Percentiles rank a stretch among this genome's conserved stretches.
phyloP scores from a whole-genome alignment of 2,888 invertebrate genomes.

The Parnassius smintheus region DNA sequence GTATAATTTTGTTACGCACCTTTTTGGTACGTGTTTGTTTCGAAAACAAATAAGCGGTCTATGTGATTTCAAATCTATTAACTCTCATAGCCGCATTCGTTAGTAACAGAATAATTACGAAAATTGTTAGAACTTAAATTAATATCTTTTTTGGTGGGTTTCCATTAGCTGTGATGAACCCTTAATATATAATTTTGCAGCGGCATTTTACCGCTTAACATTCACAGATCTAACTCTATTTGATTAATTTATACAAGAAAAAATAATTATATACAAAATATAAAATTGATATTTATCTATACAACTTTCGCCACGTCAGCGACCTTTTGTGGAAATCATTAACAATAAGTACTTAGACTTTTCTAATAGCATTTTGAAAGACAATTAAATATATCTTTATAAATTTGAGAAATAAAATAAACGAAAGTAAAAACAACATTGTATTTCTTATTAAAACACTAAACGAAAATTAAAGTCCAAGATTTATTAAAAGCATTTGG shows the following conservation, averaged over 20 bases:
- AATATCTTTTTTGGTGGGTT: constrained; percentile 57
- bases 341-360: constrained; percentile 70
- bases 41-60: constrained; percentile 35
- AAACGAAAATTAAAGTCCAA: constrained; percentile 17
- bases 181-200: constrained; percentile 33
- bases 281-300: constrained; percentile 74
- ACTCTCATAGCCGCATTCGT: constrained; percentile 38
- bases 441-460: constrained; percentile 21
- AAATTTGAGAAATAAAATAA: constrained; percentile 47
- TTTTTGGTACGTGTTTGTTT: constrained; percentile 28
- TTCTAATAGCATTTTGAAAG: constrained; percentile 44
- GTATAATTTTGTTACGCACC: neutral
- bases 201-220: constrained; percentile 33
- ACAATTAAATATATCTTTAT: constrained; percentile 47
- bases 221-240: constrained; percentile 67
- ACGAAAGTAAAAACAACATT: constrained; percentile 42
- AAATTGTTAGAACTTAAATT: constrained; percentile 40
- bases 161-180: constrained; percentile 29
- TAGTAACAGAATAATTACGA: constrained; percentile 16
- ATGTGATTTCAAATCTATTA: constrained; percentile 31
- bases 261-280: constrained; percentile 76
- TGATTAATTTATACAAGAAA: constrained; percentile 73
- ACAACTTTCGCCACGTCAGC: constrained; percentile 60
- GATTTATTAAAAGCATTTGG: constrained; percentile 5
- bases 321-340: constrained; percentile 59